Evolutionary conservation across 1,140 invertebrate species (phyloP), one percentile per base, ranked within the genome.

Genomic region (Doryteuthis pealeii): DNA sequence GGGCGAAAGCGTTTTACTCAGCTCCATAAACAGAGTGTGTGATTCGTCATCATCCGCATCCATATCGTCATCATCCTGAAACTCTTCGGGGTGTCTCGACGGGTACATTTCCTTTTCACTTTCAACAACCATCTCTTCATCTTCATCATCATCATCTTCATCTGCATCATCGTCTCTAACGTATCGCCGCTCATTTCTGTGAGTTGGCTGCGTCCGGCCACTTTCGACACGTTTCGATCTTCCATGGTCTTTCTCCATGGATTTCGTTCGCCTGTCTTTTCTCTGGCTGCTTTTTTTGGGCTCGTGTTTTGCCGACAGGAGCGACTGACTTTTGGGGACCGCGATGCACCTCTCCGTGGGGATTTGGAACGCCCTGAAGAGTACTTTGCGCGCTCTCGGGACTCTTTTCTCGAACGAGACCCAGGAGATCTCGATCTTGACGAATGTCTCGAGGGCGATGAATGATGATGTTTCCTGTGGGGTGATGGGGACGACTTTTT

Each of bases 1-100:
- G 5, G 66, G 66, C 10, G 66, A 33, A 68, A 33, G n/a, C 15
- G 66, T 68, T 33, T 68, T 68, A 26, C 66, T 68, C 8, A 68
- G 18, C 30, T 68, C 28, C 3, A 68, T 30, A 33, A 68, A 68
- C 5, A 58, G 26, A 8, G 54, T 18, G 18, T 58, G 54, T 4
- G 54, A 28, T 18, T 58, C 5, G 54, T 58, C 26, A 28, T n/a
- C 26, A 5, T 58, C 54, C 3, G 3, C 35, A 5, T 40, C 35
- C 3, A 5, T 10, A 3, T 5, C 10, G 35, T 40, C 35, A 40
- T 40, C 35, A 10, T 40, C 35, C 4, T 40, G 35, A 5, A 40
- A 5, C 10, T 5, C 10, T 40, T 40, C 35, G 3, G 35, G 35
- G 10, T 40, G 35, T 40, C 35, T 40, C 3, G 3, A 10, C 10